Evolutionary conservation across 30 jellyfish, hydroid and myxozoan genomes (phyloP).

Genomic region (Catostylus mosaicus): DNA sequence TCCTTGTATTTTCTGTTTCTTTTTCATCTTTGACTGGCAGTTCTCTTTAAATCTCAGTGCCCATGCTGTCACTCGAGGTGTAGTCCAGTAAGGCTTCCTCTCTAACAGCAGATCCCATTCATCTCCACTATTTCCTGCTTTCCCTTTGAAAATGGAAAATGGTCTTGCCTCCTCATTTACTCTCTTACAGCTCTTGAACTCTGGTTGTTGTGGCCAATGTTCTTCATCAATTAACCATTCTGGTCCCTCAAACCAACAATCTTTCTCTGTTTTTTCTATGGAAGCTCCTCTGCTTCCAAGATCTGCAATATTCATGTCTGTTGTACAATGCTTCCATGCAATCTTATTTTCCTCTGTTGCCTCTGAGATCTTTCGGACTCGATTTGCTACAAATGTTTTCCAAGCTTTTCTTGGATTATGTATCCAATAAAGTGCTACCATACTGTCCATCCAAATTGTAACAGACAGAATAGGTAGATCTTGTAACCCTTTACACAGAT

Average conservation of each 20-base stretch:
- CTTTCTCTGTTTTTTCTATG: slow-evolving; percentile 39
- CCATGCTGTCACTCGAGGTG: slow-evolving; percentile 61
- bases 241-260: slow-evolving; percentile 62
- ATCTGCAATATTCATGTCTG: slow-evolving; percentile 45
- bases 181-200: slow-evolving; percentile 16
- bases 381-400: slow-evolving; percentile 44
- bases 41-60: slow-evolving; percentile 31
- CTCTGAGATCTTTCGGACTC: slow-evolving; percentile 35
- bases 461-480: slow-evolving; percentile 14
- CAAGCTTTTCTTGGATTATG: slow-evolving; percentile 48
- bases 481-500: slow-evolving; percentile 46
- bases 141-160: slow-evolving; percentile 38
- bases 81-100: slow-evolving; percentile 41
- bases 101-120: slow-evolving; percentile 45
- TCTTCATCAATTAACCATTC: slow-evolving; percentile 47
- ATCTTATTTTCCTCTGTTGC: slow-evolving; percentile 9
- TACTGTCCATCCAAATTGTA: slow-evolving; percentile 55
- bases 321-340: slow-evolving; percentile 37
- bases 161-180: slow-evolving; percentile 43
- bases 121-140: slow-evolving; percentile 43
- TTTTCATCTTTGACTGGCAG: slow-evolving; percentile 32
- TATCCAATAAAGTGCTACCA: slow-evolving; percentile 67
- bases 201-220: slow-evolving; percentile 68
- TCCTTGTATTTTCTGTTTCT: slow-evolving; percentile 17
- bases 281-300: slow-evolving; percentile 58